Base-by-base conservation (phyloP, 2,888 invertebrate genomes). In the Rhagium mordax region DNA sequence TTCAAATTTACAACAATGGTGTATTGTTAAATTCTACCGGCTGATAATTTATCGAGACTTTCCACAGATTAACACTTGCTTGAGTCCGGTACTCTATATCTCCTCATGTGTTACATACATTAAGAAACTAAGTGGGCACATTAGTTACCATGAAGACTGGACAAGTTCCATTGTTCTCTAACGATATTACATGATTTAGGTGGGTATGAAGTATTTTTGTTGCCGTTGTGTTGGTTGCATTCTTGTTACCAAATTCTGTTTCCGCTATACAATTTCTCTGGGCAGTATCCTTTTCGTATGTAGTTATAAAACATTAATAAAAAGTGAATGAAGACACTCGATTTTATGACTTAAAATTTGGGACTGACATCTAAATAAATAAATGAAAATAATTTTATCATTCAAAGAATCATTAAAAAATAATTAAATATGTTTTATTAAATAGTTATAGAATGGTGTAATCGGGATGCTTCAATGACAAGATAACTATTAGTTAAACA, bases 1-100 rank as follows among this genome's bases (percentile, higher is more conserved):
- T 53, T 49, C 49, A 51, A 64, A 51, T 64, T 64, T 51, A 16
- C 53, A 65, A 65, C 65, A 65, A 65, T 65, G 27, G 65, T 65
- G 29, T 53, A 65, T 65, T 65, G 65, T 65, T 53, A 33, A 49
- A 27, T 53, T 53, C 41, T 21, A 53, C 65, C 20, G 53, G 20
- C 29, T 53, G 33, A 53, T 53, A 65, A 65, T 65, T 65, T 65
- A 65, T 65, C 51, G 53, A 33, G 53, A 29, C 65, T 65, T 65
- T 65, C 65, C 65, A 65, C 51, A 65, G 27, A 24, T 65, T 65
- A 65, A 53, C 65, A 65, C 51, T 51, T 20, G 29, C 16, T 24
- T 29, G 29, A n/a, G 57, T 29, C 18, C 33, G 59, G 33, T 16
- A 59, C 33, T 59, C 24, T 24, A 27, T 27, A n/a, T 27, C 59